Base-by-base conservation (phyloP, 2,888 invertebrate genomes). In the Strigamia transsilvanica region DNA sequence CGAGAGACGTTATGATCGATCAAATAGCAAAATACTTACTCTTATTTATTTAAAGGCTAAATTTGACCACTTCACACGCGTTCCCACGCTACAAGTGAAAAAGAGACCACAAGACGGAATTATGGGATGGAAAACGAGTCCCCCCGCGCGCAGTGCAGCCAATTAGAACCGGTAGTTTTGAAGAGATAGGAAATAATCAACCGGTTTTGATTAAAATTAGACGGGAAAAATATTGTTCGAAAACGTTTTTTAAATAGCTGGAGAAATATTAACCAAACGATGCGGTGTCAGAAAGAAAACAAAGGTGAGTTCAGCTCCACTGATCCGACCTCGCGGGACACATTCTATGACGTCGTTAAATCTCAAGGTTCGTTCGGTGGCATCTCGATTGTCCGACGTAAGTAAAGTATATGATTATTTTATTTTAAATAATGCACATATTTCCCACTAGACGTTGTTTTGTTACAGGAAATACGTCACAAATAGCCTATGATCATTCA, bases 1-100 rank as follows among this genome's bases (percentile, higher is more conserved):
- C 5, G 15, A 46, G 34, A 5, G 3, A 3, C 3, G 7, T 5
- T 5, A 34, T 7, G 7, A 34, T 34, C 7, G 7, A 34, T 34
- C 34, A 7, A 5, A 34, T 7, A 34, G 3, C 34, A 34, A 34
- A 34, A 34, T 34, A 51, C 51, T 51, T 51, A 51, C 15, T n/a
- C n/a, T 51, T 3, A 15, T 51, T n/a, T 6, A n/a, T 51, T 13
- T 15, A n/a, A 18, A 18, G 18, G 18, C 2, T 51, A 51, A 51
- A 7, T 6, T 5, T 13, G 6, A 51, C 6, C 6, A 51, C n/a
- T 51, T 18, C 18, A 13, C 51, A 51, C 18, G 51, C 51, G 51
- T 51, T 18, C 51, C 51, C 51, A 51, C 51, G 15, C 51, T 51
- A 51, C 51, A 51, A 51, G 51, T 51, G 51, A 51, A 51, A n/a